These are phyloP conservation scores for Sarcophaga subvicina DNA, from an alignment of 2,888 invertebrate genomes.

Conservation along the genomic window DNA sequence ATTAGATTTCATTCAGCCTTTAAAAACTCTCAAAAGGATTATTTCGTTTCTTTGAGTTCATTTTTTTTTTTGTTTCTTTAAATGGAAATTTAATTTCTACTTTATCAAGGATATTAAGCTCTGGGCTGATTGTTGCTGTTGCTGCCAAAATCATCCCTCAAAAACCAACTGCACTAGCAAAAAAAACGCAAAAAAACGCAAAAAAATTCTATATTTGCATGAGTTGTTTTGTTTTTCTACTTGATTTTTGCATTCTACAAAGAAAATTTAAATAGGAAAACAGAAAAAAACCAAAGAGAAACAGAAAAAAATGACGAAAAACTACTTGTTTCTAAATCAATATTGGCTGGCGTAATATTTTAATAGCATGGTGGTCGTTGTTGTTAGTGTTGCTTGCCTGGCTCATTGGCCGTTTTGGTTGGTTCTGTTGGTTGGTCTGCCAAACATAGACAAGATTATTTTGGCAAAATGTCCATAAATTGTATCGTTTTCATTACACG, in stretches of 20 bases:
- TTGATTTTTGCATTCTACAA: background rate
- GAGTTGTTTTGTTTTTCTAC: background rate
- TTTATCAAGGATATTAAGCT: conserved; percentile 23
- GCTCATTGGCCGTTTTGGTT: conserved; percentile 9
- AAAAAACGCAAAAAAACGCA: background rate
- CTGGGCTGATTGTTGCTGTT: background rate
- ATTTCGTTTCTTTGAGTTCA: background rate
- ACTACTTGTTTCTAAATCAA: conserved; percentile 54
- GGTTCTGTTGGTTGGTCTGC: conserved; percentile 52
- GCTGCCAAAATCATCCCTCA: conserved; percentile 36
- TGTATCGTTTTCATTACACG: conserved; percentile 50
- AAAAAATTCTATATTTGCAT: background rate
- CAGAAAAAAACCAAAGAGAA: background rate
- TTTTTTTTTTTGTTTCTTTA: background rate
- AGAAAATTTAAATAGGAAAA: background rate
- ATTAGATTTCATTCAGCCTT: background rate
- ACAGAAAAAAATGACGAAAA: background rate
- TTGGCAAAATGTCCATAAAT: conserved; percentile 56
- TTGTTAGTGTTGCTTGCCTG: background rate
- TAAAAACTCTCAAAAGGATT: background rate
- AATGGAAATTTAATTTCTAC: background rate
- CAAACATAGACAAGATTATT: conserved; percentile 45
- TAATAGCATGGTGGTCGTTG: conserved; percentile 8
- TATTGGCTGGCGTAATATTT: conserved; percentile 60
- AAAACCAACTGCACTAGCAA: background rate